These are phyloP conservation scores for Gymnoscelis rufifasciata DNA, from an alignment of 2,888 invertebrate species.

Conservation along the genomic window DNA sequence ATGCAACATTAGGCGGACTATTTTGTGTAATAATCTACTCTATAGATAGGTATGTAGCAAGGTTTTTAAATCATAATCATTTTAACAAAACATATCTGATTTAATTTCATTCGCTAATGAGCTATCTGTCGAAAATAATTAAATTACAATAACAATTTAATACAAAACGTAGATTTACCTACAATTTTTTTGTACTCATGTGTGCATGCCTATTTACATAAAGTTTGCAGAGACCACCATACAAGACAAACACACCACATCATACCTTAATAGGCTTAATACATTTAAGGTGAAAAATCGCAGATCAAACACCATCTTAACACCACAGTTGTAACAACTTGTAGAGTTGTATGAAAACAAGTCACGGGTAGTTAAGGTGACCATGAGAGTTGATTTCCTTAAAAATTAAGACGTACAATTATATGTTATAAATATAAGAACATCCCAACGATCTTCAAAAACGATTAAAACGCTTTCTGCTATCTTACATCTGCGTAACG, in stretches of 20 bases:
- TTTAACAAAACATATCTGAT: constrained; percentile 68
- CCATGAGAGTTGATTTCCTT: no score
- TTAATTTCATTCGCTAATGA: constrained; percentile 59
- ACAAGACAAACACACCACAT: constrained; percentile 4
- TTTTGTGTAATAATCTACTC: no score
- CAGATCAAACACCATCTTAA: not conserved
- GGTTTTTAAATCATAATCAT: constrained; percentile 39
- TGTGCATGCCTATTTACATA: constrained; percentile 55
- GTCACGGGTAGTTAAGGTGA: no score
- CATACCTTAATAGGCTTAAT: no score
- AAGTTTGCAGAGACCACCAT: constrained; percentile 25
- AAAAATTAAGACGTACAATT: no score
- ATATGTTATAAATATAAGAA: not conserved
- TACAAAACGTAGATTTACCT: constrained; percentile 39
- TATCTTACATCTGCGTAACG: no score
- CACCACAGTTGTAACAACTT: not conserved
- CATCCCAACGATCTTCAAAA: no score
- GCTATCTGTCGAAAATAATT: constrained; percentile 47
- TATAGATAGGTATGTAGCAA: not conserved
- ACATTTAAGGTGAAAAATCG: no score
- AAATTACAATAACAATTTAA: constrained; percentile 36
- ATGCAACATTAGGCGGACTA: no score
- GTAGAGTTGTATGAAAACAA: no score
- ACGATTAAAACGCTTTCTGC: no score
- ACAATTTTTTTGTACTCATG: constrained; percentile 69